A percentile compares a stretch with the other conserved stretches of the same genome.
Conservation (phyloP, 2,113 vertebrate genomes). For the Eubucco bourcierii region DNA sequence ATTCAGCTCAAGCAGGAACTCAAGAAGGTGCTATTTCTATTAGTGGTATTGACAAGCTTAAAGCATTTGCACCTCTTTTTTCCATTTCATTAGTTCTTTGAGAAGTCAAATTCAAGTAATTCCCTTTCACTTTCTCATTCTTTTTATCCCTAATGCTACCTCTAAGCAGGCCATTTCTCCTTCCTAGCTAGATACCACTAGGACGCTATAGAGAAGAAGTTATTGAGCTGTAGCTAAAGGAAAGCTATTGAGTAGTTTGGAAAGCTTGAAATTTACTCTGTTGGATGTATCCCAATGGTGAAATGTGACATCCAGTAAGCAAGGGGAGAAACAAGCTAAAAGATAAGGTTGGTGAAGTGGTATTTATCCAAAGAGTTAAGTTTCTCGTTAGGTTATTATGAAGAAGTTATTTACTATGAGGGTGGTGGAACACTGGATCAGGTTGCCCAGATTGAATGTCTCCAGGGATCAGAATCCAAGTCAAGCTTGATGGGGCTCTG, state of each 20-base stretch:
- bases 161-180: neutral
- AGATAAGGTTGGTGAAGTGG: neutral
- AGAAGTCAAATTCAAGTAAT: neutral
- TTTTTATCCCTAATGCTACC: neutral
- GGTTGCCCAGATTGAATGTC: no score
- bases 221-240: neutral
- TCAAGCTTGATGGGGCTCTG: no score
- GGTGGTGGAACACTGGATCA: no score
- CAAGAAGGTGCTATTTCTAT: neutral
- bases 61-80: neutral
- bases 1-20: neutral
- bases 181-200: neutral
- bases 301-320: neutral
- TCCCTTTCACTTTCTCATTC: neutral
- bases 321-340: neutral
- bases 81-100: neutral
- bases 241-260: neutral
- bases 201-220: no score
- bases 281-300: neutral
- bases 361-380: neutral
- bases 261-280: neutral
- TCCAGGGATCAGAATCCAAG: no score
- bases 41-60: neutral
- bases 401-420: no score
- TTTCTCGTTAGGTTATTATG: neutral